Percentiles rank a stretch among this genome's conserved stretches.
Evolutionary conservation across 1,140 invertebrate species (phyloP).

Genomic region (Arctopsyche grandis): DNA sequence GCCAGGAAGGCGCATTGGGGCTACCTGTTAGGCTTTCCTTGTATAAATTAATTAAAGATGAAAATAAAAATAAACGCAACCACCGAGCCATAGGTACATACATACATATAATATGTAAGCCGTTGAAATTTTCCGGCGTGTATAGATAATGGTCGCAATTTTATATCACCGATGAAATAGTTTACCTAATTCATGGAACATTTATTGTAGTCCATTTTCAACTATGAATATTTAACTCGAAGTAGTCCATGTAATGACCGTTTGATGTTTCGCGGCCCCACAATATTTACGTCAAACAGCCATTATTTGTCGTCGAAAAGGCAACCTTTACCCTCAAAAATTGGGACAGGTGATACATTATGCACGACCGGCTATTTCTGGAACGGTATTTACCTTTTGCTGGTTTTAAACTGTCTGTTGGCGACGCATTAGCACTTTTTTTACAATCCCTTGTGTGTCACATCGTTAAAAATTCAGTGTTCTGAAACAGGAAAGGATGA

Average conservation of each 20-base stretch:
- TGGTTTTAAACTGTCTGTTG: background rate
- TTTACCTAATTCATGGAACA: background rate
- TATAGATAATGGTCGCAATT: background rate
- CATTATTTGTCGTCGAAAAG: background rate
- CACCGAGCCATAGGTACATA: no score
- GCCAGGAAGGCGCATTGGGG: no score
- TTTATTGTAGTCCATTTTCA: background rate
- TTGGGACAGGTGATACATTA: background rate
- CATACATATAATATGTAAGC: no score
- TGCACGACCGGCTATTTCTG: slow-evolving; percentile 6
- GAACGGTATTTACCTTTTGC: background rate
- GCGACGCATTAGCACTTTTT: background rate
- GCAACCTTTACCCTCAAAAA: slow-evolving; percentile 1
- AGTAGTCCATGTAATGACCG: background rate
- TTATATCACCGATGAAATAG: background rate
- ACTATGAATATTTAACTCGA: slow-evolving; percentile 13
- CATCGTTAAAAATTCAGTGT: background rate
- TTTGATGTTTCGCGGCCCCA: slow-evolving; percentile 8
- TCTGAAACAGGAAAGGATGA: background rate
- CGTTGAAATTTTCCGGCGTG: no score
- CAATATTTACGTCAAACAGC: background rate
- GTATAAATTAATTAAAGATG: no score
- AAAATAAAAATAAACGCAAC: no score
- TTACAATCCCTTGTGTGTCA: background rate
- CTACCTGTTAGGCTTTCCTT: no score